These are phyloP conservation scores for Callosobruchus maculatus DNA, from an alignment of 2,888 invertebrate genomes.

Conservation along the genomic window DNA sequence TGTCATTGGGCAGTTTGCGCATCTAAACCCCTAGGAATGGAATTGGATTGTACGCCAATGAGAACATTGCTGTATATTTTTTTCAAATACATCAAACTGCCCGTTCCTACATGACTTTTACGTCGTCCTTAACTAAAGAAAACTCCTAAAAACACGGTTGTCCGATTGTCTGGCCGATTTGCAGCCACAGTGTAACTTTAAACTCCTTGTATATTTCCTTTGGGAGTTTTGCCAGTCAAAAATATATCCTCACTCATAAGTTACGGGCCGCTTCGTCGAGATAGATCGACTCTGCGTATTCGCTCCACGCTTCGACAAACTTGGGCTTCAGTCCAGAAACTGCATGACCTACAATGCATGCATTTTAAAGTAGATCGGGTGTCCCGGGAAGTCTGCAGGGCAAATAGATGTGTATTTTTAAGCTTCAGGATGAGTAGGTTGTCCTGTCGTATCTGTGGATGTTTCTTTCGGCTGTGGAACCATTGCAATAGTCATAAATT, in stretches of 20 bases:
- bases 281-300: background rate
- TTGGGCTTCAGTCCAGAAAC: background rate
- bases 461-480: background rate
- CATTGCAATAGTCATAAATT: no score
- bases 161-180: background rate
- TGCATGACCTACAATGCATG: background rate
- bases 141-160: background rate
- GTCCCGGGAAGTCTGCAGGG: background rate
- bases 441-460: background rate
- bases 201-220: background rate
- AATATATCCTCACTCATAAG: background rate
- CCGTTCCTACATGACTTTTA: background rate
- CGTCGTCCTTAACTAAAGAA: background rate
- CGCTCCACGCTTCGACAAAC: background rate
- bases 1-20: no score
- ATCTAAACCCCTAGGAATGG: no score
- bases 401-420: background rate
- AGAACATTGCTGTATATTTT: no score
- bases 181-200: background rate
- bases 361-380: background rate
- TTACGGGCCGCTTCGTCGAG: background rate
- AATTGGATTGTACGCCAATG: no score
- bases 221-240: background rate
- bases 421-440: background rate
- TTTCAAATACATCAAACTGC: no score